A percentile compares a stretch with the other conserved stretches of the same genome.
Evolutionary conservation across 2,888 invertebrate genomes (phyloP).

Genomic region (Masnerella sp.): DNA sequence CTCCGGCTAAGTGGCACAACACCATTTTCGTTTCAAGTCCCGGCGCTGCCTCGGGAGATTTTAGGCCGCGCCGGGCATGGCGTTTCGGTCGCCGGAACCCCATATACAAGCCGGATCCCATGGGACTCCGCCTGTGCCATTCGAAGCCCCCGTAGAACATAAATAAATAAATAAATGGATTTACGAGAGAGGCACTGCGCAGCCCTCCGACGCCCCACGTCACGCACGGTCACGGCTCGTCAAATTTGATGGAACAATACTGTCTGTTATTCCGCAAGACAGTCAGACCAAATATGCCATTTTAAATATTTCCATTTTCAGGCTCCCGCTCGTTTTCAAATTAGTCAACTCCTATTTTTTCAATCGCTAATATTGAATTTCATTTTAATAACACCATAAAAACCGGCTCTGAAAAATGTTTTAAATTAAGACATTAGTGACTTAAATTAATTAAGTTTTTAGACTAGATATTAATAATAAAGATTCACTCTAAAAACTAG

Average conservation of each 20-base stretch:
- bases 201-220: slow-evolving; percentile 31
- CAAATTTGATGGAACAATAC: slow-evolving; percentile 60
- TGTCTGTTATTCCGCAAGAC: slow-evolving; percentile 46
- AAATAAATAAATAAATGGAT: slow-evolving; percentile 78
- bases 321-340: too few species aligned
- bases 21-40: slow-evolving; percentile 76
- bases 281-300: slow-evolving; percentile 30
- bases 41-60: slow-evolving; percentile 73
- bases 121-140: slow-evolving; percentile 70
- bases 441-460: too few species aligned
- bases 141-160: slow-evolving; percentile 72
- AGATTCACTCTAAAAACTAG: too few species aligned
- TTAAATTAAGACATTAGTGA: too few species aligned
- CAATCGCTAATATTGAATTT: not conserved
- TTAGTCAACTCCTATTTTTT: too few species aligned
- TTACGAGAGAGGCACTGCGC: slow-evolving; percentile 67
- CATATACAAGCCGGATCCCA: slow-evolving; percentile 67
- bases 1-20: slow-evolving; percentile 74
- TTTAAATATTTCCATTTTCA: slow-evolving; percentile 5
- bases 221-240: slow-evolving; percentile 61
- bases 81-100: slow-evolving; percentile 67
- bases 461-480: too few species aligned
- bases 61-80: slow-evolving; percentile 58
- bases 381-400: too few species aligned
- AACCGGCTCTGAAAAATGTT: too few species aligned